Percentiles rank a stretch among this genome's conserved stretches.
These are phyloP conservation scores for Triplophysa rosa DNA, from an alignment of 2,113 vertebrate genomes.

Conservation along the genomic window DNA sequence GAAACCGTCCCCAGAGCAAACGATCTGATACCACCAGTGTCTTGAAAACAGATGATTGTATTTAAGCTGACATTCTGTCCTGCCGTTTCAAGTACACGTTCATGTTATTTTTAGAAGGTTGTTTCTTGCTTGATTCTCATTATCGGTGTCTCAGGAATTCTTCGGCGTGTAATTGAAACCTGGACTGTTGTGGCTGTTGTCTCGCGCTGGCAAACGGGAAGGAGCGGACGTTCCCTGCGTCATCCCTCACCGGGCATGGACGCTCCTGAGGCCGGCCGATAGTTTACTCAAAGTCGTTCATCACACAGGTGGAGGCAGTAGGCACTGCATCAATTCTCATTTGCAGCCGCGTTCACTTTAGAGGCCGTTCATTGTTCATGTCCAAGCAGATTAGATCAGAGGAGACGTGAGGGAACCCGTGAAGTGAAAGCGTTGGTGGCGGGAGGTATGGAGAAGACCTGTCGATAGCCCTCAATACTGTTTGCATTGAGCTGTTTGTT, in stretches of 20 bases:
- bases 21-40: not conserved
- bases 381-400: conserved; percentile 35
- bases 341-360: conserved; percentile 39
- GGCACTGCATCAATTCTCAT: conserved; percentile 42
- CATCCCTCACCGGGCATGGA: not conserved
- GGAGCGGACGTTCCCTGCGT: not conserved
- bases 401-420: conserved; percentile 24
- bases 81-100: not conserved
- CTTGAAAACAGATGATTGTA: not conserved
- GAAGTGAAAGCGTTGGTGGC: conserved; percentile 16
- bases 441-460: not conserved
- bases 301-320: conserved; percentile 39
- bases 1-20: not conserved
- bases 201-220: not conserved
- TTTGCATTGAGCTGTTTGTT: conserved; percentile 13
- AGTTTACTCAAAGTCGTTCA: conserved; percentile 4
- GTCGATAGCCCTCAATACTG: not conserved
- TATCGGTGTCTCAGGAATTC: conserved; percentile 35
- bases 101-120: not conserved
- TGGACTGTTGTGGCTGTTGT: conserved; percentile 13
- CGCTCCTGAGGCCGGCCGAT: not conserved
- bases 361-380: conserved; percentile 31
- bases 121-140: conserved; percentile 11
- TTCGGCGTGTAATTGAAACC: conserved; percentile 44
- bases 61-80: not conserved